phyloP scores from a whole-genome alignment of 2,888 invertebrate genomes.

The Nomada ruficornis region DNA sequence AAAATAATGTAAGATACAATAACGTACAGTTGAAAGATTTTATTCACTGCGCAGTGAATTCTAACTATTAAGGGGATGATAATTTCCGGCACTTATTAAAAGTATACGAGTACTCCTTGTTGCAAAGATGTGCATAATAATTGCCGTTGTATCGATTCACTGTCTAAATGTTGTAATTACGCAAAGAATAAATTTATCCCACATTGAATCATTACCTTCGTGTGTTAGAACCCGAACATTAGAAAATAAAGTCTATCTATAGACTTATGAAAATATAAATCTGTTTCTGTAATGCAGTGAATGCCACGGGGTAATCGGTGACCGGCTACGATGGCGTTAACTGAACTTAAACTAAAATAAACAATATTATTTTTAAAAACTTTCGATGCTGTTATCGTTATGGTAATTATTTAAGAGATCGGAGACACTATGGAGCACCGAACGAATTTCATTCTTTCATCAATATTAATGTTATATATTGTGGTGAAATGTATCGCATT shows the following conservation, averaged over 20 bases:
- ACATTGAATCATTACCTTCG: slow-evolving; percentile 28
- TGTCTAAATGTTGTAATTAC: slow-evolving; percentile 75
- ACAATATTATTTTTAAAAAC: too few relatives aligned
- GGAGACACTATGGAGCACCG: too few relatives aligned
- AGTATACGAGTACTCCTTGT: slow-evolving; percentile 69
- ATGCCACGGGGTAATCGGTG: too few relatives aligned
- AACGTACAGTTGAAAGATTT: slow-evolving; percentile 48
- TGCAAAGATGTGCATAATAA: slow-evolving; percentile 71
- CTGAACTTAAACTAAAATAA: too few relatives aligned
- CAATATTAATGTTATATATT: too few relatives aligned
- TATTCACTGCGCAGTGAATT: slow-evolving; percentile 53
- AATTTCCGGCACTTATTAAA: slow-evolving; percentile 66
- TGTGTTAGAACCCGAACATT: background rate
- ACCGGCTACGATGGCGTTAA: too few relatives aligned
- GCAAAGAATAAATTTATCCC: slow-evolving; percentile 70
- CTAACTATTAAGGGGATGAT: slow-evolving; percentile 46
- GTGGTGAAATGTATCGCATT: too few relatives aligned
- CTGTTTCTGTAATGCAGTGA: background rate
- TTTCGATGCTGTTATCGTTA: too few relatives aligned
- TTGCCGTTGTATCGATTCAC: slow-evolving; percentile 74
- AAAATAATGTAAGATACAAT: slow-evolving; percentile 52
- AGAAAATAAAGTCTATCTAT: background rate
- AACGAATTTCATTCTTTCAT: too few relatives aligned
- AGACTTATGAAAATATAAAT: slow-evolving; percentile 6
- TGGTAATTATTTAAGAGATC: too few relatives aligned